A percentile compares a stretch with the other conserved stretches of the same genome.
These are phyloP conservation scores for Maniola jurtina DNA, from an alignment of 1,140 invertebrate genomes.

Conservation along the genomic window DNA sequence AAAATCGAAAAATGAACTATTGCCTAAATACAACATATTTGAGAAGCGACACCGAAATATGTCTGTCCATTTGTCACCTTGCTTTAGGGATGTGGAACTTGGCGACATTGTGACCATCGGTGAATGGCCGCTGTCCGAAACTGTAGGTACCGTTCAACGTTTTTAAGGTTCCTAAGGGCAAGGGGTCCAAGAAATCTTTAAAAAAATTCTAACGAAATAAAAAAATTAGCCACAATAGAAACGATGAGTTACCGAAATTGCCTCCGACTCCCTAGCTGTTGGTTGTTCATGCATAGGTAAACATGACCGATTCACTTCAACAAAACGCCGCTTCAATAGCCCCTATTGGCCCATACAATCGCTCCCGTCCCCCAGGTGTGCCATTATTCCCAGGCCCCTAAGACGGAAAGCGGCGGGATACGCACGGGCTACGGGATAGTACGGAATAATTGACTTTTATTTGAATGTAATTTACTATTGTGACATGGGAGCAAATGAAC, in stretches of 20 bases:
- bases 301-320: background rate
- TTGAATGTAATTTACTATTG: background rate
- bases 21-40: slow-evolving; percentile 99
- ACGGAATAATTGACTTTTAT: background rate
- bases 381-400: background rate
- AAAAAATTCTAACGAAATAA: background rate
- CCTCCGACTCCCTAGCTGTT: too few species aligned
- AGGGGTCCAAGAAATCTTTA: slow-evolving; percentile 85
- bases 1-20: too few species aligned
- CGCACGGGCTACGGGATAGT: background rate
- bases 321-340: background rate
- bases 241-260: too few species aligned
- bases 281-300: background rate
- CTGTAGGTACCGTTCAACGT: slow-evolving; percentile 98
- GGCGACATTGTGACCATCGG: slow-evolving; percentile 99
- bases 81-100: slow-evolving; percentile 97
- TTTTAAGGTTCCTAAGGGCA: slow-evolving; percentile 97
- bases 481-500: too few species aligned
- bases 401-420: background rate
- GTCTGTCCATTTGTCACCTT: slow-evolving; percentile 99
- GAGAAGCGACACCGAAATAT: slow-evolving; percentile 99
- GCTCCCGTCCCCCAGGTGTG: background rate
- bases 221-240: too few species aligned
- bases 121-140: slow-evolving; percentile 99
- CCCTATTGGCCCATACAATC: background rate